Evolutionary conservation across 2,113 vertebrate genomes (phyloP), one percentile per base, ranked within the genome.

Genomic region (Ornithorhynchus anatinus): DNA sequence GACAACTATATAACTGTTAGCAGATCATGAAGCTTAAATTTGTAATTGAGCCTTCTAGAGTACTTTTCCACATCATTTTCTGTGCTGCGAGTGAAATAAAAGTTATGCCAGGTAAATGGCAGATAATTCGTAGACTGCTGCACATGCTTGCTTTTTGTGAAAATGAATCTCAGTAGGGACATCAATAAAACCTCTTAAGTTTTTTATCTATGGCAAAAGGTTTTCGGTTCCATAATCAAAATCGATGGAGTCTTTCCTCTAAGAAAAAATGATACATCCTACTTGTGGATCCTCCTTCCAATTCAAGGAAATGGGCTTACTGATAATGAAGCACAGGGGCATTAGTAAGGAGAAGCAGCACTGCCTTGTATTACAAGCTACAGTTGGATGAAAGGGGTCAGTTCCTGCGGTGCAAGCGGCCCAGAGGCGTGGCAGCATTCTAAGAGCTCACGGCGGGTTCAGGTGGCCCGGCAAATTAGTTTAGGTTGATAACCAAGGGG

Each of bases 401-500:
- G 38, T 0, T 60, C 27, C 68, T 76, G 29, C 16, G 33, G 10
- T 0, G 0, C 48, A 52, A 60, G 16, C 10, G 56, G n/a, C 14
- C n/a, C 25, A 1, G 1, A 1, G 37, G 48, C 19, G 7, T 42
- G 68, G 69, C 80, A 88, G 56, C 38, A 54, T 59, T 84, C 82
- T 85, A 50, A 22, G 43, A 64, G 75, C 88, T 84, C 84, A 78
- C 71, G 80, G 69, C 83, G 79, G 59, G 81, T 69, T 12, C 38
- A 57, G 25, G 45, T 51, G 81, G 69, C 79, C 79, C 84, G 82
- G 25, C 42, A 58, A 60, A 44, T 82, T 88, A 87, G 87, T 79
- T 77, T 54, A 77, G 62, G 72, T 25, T 52, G 82, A 73, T 33
- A 82, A 80, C 1, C 74, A 88, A 89, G 89, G 89, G 91, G 89